A percentile compares a stretch with the other conserved stretches of the same genome.
These are phyloP conservation scores for Hypselothyrea guttata DNA, from an alignment of 2,888 invertebrate species.

Conservation along the genomic window DNA sequence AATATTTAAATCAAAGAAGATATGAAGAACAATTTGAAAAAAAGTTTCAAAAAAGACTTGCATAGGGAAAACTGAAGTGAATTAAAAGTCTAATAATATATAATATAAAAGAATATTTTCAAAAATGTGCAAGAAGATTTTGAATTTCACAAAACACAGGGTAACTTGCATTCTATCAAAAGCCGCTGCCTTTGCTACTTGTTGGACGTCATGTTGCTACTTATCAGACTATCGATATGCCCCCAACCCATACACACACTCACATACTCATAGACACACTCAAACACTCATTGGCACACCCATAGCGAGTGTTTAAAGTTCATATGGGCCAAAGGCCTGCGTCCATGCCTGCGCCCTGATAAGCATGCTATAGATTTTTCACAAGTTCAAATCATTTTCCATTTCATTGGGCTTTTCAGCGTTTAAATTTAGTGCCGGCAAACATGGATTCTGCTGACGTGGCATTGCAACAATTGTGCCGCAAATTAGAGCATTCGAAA, in stretches of 20 bases:
- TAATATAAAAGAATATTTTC: background rate
- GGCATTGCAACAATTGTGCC: slow-evolving; percentile 25
- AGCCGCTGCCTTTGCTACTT: background rate
- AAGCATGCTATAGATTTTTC: slow-evolving; percentile 64
- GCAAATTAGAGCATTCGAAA: background rate
- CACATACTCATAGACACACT: background rate
- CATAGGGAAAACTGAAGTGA: no score
- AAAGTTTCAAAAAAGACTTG: background rate
- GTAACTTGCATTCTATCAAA: slow-evolving; percentile 12
- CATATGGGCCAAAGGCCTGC: slow-evolving; percentile 44
- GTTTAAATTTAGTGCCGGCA: slow-evolving; percentile 66
- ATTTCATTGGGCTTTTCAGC: slow-evolving; percentile 52
- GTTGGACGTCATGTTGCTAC: slow-evolving; percentile 24
- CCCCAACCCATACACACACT: background rate
- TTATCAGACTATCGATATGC: slow-evolving; percentile 35
- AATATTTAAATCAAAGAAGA: background rate
- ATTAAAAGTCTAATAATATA: background rate
- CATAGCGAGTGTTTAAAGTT: slow-evolving; percentile 42
- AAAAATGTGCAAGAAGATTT: no score
- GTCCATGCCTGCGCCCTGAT: slow-evolving; percentile 53
- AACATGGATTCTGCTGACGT: slow-evolving; percentile 28
- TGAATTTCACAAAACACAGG: no score
- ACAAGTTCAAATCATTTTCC: slow-evolving; percentile 66
- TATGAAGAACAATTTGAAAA: background rate
- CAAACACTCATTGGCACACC: slow-evolving; percentile 6